Conservation (phyloP, 2,888 invertebrate genomes). For the Xylocampa areola region DNA sequence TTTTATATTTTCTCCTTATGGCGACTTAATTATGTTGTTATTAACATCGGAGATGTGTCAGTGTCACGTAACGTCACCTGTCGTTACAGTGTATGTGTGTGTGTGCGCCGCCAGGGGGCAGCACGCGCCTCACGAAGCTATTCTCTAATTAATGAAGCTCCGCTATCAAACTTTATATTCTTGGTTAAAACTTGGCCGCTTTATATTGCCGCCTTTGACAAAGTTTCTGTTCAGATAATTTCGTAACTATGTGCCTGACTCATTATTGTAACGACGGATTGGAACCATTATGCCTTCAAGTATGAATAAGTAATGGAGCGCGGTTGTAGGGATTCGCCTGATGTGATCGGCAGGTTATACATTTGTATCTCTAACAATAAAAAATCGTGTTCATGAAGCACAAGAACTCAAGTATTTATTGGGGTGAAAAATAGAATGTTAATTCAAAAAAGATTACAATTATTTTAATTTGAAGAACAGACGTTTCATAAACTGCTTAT, state of each 20-base stretch:
- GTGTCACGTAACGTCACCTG: background rate
- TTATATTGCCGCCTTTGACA: slow-evolving; percentile 43
- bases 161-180: slow-evolving; percentile 57
- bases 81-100: background rate
- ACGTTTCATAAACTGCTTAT: too few relatives aligned
- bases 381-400: too few relatives aligned
- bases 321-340: too few relatives aligned
- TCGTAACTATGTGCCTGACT: slow-evolving; percentile 42
- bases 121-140: slow-evolving; percentile 4
- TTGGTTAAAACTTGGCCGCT: slow-evolving; percentile 51
- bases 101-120: background rate
- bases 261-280: slow-evolving; percentile 34
- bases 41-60: background rate
- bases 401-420: too few relatives aligned
- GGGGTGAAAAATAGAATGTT: too few relatives aligned
- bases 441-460: too few relatives aligned
- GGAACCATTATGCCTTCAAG: slow-evolving; percentile 4
- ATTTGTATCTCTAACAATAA: too few relatives aligned
- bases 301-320: background rate
- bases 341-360: too few relatives aligned
- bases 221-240: slow-evolving; percentile 47
- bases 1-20: too few relatives aligned
- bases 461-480: too few relatives aligned
- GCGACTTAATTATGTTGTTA: too few relatives aligned
- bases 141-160: slow-evolving; percentile 27